Evolutionary conservation across 2,888 invertebrate species (phyloP), one percentile per base, ranked within the genome.

Genomic region (Pycnomerus fuliginosus): DNA sequence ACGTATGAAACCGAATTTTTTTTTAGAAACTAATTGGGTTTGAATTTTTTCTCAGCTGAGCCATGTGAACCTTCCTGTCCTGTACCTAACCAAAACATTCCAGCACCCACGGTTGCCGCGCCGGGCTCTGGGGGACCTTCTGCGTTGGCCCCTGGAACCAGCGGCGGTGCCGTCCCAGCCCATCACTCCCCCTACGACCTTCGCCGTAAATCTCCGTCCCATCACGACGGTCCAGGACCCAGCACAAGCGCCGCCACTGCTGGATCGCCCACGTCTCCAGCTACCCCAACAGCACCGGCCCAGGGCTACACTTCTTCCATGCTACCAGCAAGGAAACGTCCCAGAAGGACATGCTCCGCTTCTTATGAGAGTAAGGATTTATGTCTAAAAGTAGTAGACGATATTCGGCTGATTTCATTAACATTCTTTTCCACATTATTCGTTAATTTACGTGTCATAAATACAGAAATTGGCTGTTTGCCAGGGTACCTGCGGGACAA

Each of bases 101-200:
- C 74, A 53, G 75, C 76, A 23, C 67, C 70, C 16, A 55, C 66
- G 43, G 62, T 68, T 33, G 62, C 61, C 39, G 69, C 70, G 23
- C 66, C 69, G 40, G 67, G 68, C 30, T 62, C 65, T 16, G 67
- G 70, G 40, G 67, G 67, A 2, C 51, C 58, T 5, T 47, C 52
- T n/a, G 59, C 56, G 5, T 52, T 52, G 34, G 58, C 58, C 25
- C 58, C 44, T 45, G 55, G 36, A 40, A 50, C 43, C 27, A 50
- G 49, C 52, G 75, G 76, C 53, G 77, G 79, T 35, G 77, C 64
- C 68, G 55, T 62, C 27, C 60, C 58, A 69, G 77, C 57, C 54
- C 91, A 92, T 73, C 90, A 90, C 71, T 89, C 91, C 55, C 93
- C 93, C 1, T 93, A 93, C 69, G 93, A 93, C 72, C 76, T 93